These are phyloP conservation scores for Zingel zingel DNA, from an alignment of 2,113 vertebrate species.

Conservation along the genomic window DNA sequence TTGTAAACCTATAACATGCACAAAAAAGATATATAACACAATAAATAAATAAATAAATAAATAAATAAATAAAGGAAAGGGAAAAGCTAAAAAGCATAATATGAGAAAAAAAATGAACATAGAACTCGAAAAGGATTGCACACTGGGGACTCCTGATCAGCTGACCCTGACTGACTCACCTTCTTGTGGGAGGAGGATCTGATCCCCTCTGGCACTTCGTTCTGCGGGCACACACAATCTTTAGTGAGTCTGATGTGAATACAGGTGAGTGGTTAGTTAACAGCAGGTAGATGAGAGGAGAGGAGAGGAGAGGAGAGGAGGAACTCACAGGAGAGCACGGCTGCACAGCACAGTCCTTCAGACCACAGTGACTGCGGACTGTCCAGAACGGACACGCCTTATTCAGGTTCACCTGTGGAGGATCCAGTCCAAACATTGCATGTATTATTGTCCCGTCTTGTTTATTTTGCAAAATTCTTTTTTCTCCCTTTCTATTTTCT, in stretches of 20 bases:
- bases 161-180: constrained; percentile 75
- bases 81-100: too few relatives aligned
- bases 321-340: constrained; percentile 90
- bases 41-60: too few relatives aligned
- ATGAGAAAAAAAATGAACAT: too few relatives aligned
- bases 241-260: not conserved
- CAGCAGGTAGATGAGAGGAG: not conserved
- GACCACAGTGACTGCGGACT: constrained; percentile 88
- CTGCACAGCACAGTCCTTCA: constrained; percentile 90
- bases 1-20: too few relatives aligned
- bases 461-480: not conserved
- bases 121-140: too few relatives aligned
- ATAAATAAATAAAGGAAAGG: too few relatives aligned
- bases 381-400: constrained; percentile 95
- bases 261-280: not conserved
- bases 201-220: constrained; percentile 90
- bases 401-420: constrained; percentile 90
- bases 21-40: too few relatives aligned
- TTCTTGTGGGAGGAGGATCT: constrained; percentile 86
- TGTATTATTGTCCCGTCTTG: not conserved
- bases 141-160: not conserved
- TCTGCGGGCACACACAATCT: constrained; percentile 78
- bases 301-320: not conserved
- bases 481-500: not conserved
- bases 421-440: not conserved